Conservation (phyloP, 2,797 vertebrate genomes). For the Sebastes kiyomatsui region DNA sequence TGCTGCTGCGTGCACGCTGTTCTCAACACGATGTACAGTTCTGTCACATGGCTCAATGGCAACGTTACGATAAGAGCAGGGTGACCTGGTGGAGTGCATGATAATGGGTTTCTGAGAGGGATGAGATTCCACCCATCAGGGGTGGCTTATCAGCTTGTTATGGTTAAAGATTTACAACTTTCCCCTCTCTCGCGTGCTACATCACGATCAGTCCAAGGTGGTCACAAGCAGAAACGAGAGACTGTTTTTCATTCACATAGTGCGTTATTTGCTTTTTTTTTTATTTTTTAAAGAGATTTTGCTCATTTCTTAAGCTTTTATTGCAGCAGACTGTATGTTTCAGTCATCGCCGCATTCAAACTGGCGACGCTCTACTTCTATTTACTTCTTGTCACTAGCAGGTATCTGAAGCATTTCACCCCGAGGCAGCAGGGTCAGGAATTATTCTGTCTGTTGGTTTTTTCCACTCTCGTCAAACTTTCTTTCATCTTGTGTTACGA, state of each 20-base stretch:
- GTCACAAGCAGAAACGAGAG: background rate
- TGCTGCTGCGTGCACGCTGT: background rate
- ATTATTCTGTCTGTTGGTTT: slow-evolving; percentile 1
- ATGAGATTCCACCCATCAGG: slow-evolving; percentile 2
- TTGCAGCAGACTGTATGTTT: background rate
- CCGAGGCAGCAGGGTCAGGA: slow-evolving; percentile 5
- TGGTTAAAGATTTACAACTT: slow-evolving; percentile 69
- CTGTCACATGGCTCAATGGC: slow-evolving; percentile 25
- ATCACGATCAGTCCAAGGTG: background rate
- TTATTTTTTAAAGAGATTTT: background rate
- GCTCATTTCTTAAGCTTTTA: background rate
- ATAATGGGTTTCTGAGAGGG: slow-evolving; percentile 46
- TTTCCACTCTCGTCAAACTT: slow-evolving; percentile 14
- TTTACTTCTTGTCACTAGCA: background rate
- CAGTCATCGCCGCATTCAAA: background rate
- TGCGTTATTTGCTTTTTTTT: background rate
- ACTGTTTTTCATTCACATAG: background rate
- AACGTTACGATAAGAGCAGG: slow-evolving; percentile 14
- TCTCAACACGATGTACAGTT: background rate
- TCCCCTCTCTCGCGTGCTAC: background rate
- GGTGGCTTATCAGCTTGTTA: slow-evolving; percentile 54
- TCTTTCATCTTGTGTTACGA: slow-evolving; percentile 19
- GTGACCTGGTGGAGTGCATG: slow-evolving; percentile 21
- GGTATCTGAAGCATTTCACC: slow-evolving; percentile 49
- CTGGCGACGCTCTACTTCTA: background rate